Evolutionary conservation across 2,113 vertebrate species (phyloP).

Genomic region (Pipa parva): DNA sequence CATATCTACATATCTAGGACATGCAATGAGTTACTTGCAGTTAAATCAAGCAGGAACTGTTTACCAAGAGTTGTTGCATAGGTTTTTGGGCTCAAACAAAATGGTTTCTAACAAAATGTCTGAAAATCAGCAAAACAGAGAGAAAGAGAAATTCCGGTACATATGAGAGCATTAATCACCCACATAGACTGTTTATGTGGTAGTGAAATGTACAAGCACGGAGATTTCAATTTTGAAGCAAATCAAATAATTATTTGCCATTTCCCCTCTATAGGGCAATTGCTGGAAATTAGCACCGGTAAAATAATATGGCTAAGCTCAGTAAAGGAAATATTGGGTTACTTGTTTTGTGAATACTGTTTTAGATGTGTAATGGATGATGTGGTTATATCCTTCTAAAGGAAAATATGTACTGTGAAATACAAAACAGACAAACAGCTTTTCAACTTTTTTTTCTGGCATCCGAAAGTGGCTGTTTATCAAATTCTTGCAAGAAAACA

Average conservation of each 20-base stretch:
- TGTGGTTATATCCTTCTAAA: background rate
- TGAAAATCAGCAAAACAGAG: too few species aligned
- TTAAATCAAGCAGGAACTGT: too few species aligned
- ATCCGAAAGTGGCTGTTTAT: background rate
- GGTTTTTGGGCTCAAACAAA: too few species aligned
- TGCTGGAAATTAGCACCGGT: background rate
- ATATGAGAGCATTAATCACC: background rate
- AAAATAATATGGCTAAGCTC: background rate
- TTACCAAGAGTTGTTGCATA: too few species aligned
- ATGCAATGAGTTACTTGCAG: too few species aligned
- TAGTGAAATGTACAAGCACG: background rate
- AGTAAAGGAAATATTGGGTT: slow-evolving; percentile 2
- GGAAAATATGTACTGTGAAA: background rate
- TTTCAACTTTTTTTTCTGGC: too few species aligned
- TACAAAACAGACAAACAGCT: background rate
- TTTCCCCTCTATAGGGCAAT: background rate
- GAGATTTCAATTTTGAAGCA: background rate
- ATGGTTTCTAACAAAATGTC: too few species aligned
- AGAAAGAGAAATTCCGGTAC: too few species aligned
- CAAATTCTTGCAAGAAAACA: background rate
- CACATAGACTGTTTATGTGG: background rate
- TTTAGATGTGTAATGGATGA: background rate
- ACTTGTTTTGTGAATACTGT: background rate
- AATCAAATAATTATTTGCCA: background rate
- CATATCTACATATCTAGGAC: too few species aligned